Evolutionary conservation across 2,888 invertebrate genomes (phyloP), one percentile per base, ranked within the genome.

Genomic region (Sminthurinus aureus): DNA sequence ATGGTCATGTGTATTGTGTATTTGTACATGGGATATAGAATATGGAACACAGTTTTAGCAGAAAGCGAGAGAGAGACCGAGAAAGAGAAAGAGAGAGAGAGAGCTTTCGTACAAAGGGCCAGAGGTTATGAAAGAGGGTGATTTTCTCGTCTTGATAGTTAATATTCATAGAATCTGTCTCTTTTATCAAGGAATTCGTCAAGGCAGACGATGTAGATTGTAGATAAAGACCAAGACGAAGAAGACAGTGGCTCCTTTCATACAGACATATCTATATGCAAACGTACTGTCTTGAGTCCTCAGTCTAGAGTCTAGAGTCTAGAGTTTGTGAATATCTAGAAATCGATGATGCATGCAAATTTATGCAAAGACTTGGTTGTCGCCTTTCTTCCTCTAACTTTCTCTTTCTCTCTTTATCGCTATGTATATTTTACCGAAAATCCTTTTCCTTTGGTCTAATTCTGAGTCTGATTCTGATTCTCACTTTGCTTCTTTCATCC

Each of bases 301-400:
- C n/a, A n/a, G n/a, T n/a, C n/a, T n/a, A n/a, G n/a, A n/a, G n/a
- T n/a, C n/a, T n/a, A n/a, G n/a, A 83, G 73, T 78, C 71, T 80
- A 82, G 84, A 81, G 81, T 84, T 75, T 76, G 84, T 84, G 83
- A 84, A 84, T 85, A 83, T 76, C 83, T 76, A 69, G 81, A 83
- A 85, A 85, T 85, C 83, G 83, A 85, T 83, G 83, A 83, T 79
- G 81, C 84, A 82, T 85, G 81, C 84, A 84, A 85, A 85, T 85
- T 84, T 85, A 84, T 85, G 84, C 85, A 84, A 85, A 81, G 81
- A 79, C 81, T 83, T 24, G 38, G 38, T 38, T 38, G 38, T 84
- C 83, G 76, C 83, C 67, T 38, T 67, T 13, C n/a, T 38, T 75
- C 77, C 74, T 77, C 4, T 58, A 11, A 13, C 15, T 80, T 78